Evolutionary conservation across 2,113 vertebrate species (phyloP), one percentile per base, ranked within the genome.

Genomic region (Pachyramphus minor): DNA sequence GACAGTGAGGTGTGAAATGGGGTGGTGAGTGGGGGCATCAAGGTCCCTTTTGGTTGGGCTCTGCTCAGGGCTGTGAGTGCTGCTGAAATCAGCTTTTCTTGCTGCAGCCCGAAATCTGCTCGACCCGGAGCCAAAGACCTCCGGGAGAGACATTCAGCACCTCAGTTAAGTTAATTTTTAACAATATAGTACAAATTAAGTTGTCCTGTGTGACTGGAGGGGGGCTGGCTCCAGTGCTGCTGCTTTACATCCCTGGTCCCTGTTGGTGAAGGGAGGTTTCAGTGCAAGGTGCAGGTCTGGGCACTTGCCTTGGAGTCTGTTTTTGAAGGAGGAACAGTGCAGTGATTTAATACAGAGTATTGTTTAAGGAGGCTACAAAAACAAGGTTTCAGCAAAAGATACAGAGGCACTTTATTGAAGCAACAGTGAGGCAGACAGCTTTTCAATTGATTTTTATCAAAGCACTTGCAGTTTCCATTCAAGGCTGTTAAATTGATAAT

Each of bases 361-460:
- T 93, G 83, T 89, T 95, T 90, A 92, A 94, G 80, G 85, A 95
- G 69, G 73, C 80, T 92, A 30, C 53, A 81, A 93, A 97, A 94
- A 31, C 89, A 84, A 89, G 83, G 85, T 78, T 96, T 96, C 96
- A 93, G 93, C 83, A 81, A 75, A 92, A 93, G 93, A 72, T 75
- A 86, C 75, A 31, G 86, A 79, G 73, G 53, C 88, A 89, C 86
- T 97, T 96, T 92, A 90, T 79, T 90, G 95, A 95, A 82, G 92
- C 80, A 87, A 52, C 53, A 81, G 83, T 19, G 49, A 90, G 81
- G 89, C 90, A 96, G 94, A 80, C 91, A 93, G 92, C 84, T 96
- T 93, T 90, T 86, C 95, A 84, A 94, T 95, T 94, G 88, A 95
- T 96, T 96, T 96, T 96, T 96, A 94, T 96, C 93, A 93, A 82